Conservation (phyloP, 2,797 vertebrate genomes). For the Phrynocephalus forsythii region DNA sequence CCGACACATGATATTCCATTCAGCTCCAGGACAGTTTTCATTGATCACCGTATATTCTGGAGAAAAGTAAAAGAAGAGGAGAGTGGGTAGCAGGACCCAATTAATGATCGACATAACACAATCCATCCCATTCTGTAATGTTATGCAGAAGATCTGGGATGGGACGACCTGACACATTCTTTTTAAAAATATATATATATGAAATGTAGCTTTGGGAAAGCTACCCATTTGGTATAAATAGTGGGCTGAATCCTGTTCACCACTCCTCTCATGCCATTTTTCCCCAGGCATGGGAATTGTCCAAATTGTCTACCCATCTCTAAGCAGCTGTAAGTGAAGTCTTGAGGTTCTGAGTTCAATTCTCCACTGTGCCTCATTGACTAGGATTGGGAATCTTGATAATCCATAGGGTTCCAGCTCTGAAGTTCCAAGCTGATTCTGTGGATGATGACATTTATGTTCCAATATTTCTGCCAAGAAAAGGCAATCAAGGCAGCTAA, state of each 20-base stretch:
- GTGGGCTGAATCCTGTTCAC: not conserved
- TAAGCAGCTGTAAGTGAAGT: not conserved
- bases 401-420: too few species aligned
- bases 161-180: not conserved
- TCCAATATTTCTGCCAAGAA: not conserved
- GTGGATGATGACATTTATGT: too few species aligned
- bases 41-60: constrained; percentile 93
- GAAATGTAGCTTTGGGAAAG: not conserved
- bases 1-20: constrained; percentile 98
- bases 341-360: too few species aligned
- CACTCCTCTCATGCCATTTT: not conserved
- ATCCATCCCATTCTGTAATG: not conserved
- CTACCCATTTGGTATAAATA: not conserved
- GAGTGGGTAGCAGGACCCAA: not conserved
- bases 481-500: not conserved
- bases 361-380: too few species aligned
- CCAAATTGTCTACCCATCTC: not conserved
- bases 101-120: not conserved
- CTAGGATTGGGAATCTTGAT: too few species aligned
- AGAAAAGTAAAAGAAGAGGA: constrained; percentile 37
- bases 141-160: not conserved
- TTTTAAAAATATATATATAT: not conserved
- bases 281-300: too few species aligned
- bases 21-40: constrained; percentile 91
- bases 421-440: too few species aligned